Conservation (phyloP, 2,888 invertebrate genomes). For the Hydrotaea cyrtoneurina region DNA sequence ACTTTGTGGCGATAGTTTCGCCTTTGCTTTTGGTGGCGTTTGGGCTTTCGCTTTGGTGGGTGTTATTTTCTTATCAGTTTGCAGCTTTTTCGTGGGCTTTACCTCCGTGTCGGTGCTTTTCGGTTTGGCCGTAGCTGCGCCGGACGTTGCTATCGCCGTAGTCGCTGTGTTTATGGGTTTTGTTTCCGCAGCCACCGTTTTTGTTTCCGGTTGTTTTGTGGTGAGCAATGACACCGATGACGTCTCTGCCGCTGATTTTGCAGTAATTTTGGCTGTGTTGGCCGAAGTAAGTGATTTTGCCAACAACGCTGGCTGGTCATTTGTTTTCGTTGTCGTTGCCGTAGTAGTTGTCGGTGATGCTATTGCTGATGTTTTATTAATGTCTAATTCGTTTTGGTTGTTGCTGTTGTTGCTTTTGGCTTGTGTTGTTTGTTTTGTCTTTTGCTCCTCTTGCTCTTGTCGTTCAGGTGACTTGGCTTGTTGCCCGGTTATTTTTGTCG, state of each 20-base stretch:
- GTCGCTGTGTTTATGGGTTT: conserved; percentile 45
- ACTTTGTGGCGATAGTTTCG: conserved; percentile 63
- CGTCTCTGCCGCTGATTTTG: conserved; percentile 71
- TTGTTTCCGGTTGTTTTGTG: conserved; percentile 61
- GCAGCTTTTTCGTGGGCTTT: conserved; percentile 42
- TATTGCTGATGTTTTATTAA: conserved; percentile 64
- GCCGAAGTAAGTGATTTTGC: conserved; percentile 61
- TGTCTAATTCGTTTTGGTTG: conserved; percentile 63
- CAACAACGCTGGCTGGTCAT: conserved; percentile 60
- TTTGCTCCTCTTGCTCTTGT: conserved; percentile 71
- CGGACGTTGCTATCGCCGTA: conserved; percentile 28
- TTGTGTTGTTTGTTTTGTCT: conserved; percentile 66
- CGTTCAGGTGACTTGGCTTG: conserved; percentile 80
- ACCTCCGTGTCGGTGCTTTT: conserved; percentile 14
- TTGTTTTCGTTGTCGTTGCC: conserved; percentile 61
- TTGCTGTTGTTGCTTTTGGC: conserved; percentile 59
- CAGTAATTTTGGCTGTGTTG: conserved; percentile 71
- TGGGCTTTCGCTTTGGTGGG: conserved; percentile 42
- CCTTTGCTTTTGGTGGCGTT: conserved; percentile 62
- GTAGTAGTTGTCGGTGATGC: conserved; percentile 63
- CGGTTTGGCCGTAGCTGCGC: conserved; percentile 8
- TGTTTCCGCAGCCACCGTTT: conserved; percentile 55
- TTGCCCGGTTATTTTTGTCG: conserved; percentile 80
- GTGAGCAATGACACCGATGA: conserved; percentile 25
- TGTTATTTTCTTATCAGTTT: background rate